Evolutionary conservation across 2,888 invertebrate species (phyloP).

Genomic region (Ariolimax columbianus): DNA sequence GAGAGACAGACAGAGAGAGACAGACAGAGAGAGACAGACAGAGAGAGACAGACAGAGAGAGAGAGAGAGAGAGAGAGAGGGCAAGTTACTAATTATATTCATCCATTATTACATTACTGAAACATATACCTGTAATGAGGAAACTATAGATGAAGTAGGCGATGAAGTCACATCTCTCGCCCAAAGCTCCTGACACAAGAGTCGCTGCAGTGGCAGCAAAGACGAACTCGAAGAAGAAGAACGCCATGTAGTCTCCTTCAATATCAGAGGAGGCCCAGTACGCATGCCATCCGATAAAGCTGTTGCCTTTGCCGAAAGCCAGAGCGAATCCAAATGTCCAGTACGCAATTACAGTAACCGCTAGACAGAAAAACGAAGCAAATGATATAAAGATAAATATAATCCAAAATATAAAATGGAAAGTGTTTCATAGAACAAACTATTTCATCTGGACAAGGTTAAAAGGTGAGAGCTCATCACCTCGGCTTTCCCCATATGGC

Average conservation of each 20-base stretch:
- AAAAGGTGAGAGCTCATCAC: too few relatives aligned
- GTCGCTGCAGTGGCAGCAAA: conserved; percentile 82
- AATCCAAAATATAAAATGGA: too few relatives aligned
- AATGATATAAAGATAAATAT: not conserved
- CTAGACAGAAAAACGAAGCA: conserved; percentile 51
- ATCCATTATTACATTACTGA: too few relatives aligned
- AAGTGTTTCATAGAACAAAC: too few relatives aligned
- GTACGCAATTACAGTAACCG: conserved; percentile 66
- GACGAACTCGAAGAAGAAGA: conserved; percentile 81
- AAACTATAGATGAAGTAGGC: conserved; percentile 81
- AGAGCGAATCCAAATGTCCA: conserved; percentile 70
- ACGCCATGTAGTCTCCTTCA: conserved; percentile 61
- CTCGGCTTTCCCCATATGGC: too few relatives aligned
- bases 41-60: too few relatives aligned
- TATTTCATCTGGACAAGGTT: too few relatives aligned
- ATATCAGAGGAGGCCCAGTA: conserved; percentile 65
- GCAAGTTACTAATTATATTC: too few relatives aligned
- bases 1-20: too few relatives aligned
- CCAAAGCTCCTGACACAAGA: conserved; percentile 81
- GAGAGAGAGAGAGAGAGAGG: too few relatives aligned
- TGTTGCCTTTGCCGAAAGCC: conserved; percentile 68
- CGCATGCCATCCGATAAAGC: conserved; percentile 78
- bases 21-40: too few relatives aligned
- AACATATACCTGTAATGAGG: conserved; percentile 80
- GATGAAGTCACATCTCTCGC: conserved; percentile 81